Base-by-base conservation (phyloP, 2,113 vertebrate genomes). In the Eretmodus cyanostictus region DNA sequence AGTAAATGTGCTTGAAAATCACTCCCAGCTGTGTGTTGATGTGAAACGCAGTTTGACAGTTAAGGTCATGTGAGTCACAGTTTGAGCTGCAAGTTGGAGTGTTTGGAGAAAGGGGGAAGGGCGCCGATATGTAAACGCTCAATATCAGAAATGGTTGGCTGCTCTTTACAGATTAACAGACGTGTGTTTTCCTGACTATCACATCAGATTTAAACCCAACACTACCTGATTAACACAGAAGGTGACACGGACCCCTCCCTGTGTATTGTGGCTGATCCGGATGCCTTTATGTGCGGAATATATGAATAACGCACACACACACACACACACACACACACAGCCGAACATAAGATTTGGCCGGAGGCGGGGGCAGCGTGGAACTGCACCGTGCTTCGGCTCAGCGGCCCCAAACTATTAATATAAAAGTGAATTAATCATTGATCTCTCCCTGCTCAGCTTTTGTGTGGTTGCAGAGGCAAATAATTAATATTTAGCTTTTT, bases 21-120 rank as follows among this genome's bases (percentile, higher is more conserved):
- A 36, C 85, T 92, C 19, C 76, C 91, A 94, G 93, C 90, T 90
- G 87, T 68, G 83, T 49, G 89, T 51, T 84, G 89, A 91, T 59
- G 86, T 87, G 85, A 78, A 92, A 87, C 78, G 9, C 31, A 66
- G 82, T 88, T 88, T 87, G 92, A 93, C 90, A 91, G 85, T 82
- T 86, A 80, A 93, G 90, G 92, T 93, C 55, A 10, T 83, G 13
- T 42, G 63, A 79, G 55, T 76, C 89, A 86, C 84, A 73, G 83
- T 85, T 89, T 82, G 83, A 90, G 54, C 55, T 76, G 45, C 2
- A 85, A 78, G 38, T 84, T 45, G n/a, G 79, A 1, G 66, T 51
- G 51, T 53, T 36, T 53, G 79, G 14, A 7, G 51, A 13, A 19
- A 14, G 84, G 31, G 5, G 40, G 47, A 86, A 36, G 34, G n/a